Conservation (phyloP, 2,888 invertebrate species). For the Hirtodrosophila histrioides region DNA sequence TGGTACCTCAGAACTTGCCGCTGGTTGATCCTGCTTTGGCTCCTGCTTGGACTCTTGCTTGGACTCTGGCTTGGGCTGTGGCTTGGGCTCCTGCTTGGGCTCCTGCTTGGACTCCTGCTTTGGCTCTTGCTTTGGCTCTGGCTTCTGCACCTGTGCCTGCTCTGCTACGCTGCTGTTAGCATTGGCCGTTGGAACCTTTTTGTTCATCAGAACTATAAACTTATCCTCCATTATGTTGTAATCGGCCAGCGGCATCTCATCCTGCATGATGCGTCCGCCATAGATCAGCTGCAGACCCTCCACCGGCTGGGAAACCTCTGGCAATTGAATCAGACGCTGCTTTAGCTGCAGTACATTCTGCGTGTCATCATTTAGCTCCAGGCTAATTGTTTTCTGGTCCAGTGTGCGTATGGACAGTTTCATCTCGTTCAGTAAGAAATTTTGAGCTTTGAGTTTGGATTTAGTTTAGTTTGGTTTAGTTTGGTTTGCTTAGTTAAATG, state of each 20-base stretch:
- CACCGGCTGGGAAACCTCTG: slow-evolving; percentile 86
- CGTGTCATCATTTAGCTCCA: slow-evolving; percentile 91
- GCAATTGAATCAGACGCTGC: slow-evolving; percentile 84
- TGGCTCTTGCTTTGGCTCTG: neutral
- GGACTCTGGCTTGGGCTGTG: neutral
- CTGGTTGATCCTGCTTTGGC: neutral
- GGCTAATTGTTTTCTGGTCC: slow-evolving; percentile 95
- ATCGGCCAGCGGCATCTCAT: slow-evolving; percentile 91
- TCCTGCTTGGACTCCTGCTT: neutral
- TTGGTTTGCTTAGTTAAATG: slow-evolving; percentile 1
- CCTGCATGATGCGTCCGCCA: slow-evolving; percentile 95
- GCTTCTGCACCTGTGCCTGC: neutral
- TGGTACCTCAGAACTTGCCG: neutral
- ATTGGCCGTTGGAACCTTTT: slow-evolving; percentile 29
- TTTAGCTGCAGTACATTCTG: slow-evolving; percentile 95
- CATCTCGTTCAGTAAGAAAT: slow-evolving; percentile 48
- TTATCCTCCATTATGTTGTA: slow-evolving; percentile 98
- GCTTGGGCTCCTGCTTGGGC: neutral
- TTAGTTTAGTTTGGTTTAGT: neutral
- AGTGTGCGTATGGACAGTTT: slow-evolving; percentile 95
- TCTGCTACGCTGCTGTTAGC: neutral
- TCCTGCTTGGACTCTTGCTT: neutral
- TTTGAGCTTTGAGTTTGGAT: neutral
- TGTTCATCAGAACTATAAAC: slow-evolving; percentile 97
- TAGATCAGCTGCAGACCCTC: slow-evolving; percentile 96